A percentile compares a stretch with the other conserved stretches of the same genome.
Evolutionary conservation across 2,888 invertebrate genomes (phyloP).

Genomic region (Sphaerophoria taeniata): DNA sequence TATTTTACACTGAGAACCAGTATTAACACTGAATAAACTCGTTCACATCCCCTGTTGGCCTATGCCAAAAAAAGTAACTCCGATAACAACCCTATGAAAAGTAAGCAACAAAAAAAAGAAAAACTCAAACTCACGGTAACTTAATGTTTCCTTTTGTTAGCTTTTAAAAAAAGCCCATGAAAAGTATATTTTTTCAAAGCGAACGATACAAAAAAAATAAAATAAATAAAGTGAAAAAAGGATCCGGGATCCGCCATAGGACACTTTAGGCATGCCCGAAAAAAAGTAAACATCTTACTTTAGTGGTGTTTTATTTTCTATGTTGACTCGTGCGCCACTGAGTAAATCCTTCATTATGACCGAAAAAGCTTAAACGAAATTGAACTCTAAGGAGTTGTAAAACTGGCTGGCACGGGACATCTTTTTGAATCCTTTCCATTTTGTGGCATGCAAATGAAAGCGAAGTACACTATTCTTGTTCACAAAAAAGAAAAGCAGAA

Average conservation of each 20-base stretch:
- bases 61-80: background rate
- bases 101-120: background rate
- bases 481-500: background rate
- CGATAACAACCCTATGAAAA: background rate
- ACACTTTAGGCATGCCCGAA: constrained; percentile 1
- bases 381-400: constrained; percentile 32
- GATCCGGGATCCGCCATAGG: background rate
- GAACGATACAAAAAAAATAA: too few relatives aligned
- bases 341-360: constrained; percentile 65
- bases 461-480: background rate
- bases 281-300: constrained; percentile 8
- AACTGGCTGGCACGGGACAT: constrained; percentile 14
- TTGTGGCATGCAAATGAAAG: constrained; percentile 24
- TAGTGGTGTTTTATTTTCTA: constrained; percentile 4
- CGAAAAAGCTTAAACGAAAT: constrained; percentile 40
- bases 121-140: background rate
- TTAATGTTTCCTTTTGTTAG: constrained; percentile 16
- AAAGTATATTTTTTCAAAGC: background rate
- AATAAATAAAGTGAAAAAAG: background rate
- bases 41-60: background rate
- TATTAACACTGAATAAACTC: constrained; percentile 14
- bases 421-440: background rate
- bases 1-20: background rate
- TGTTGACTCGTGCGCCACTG: constrained; percentile 44
- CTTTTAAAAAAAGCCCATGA: background rate